Conservation (phyloP, 2,797 vertebrate genomes). For the Mallotus villosus region DNA sequence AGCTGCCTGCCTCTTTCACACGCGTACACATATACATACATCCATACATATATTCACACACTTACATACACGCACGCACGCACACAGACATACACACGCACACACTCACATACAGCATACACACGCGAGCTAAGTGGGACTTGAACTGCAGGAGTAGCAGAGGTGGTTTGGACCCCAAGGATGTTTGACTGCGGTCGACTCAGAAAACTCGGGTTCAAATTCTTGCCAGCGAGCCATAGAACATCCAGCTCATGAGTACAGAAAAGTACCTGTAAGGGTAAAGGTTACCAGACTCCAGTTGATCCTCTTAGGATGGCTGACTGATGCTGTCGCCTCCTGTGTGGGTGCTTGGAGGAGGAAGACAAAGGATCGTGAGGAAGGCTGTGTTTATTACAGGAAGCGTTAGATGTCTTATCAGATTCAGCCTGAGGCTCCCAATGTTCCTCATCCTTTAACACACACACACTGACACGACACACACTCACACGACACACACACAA, state of each 20-base stretch:
- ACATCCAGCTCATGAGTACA: too few species aligned
- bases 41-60: background rate
- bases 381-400: background rate
- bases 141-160: background rate
- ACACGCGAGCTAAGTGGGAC: background rate
- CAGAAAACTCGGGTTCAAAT: too few species aligned
- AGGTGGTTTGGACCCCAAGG: background rate
- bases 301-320: too few species aligned
- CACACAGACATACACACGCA: constrained; percentile 15
- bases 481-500: background rate
- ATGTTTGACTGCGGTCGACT: background rate
- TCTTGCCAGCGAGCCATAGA: too few species aligned
- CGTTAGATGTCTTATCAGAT: background rate
- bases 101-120: background rate
- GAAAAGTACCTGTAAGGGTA: too few species aligned
- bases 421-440: background rate
- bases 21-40: background rate
- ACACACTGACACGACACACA: too few species aligned
- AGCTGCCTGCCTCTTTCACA: background rate
- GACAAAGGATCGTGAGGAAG: background rate
- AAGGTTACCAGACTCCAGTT: too few species aligned
- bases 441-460: background rate
- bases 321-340: too few species aligned
- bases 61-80: background rate
- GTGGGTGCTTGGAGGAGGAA: too few species aligned